Evolutionary conservation across 2,888 invertebrate species (phyloP).

Genomic region (Amphipoea oculea): DNA sequence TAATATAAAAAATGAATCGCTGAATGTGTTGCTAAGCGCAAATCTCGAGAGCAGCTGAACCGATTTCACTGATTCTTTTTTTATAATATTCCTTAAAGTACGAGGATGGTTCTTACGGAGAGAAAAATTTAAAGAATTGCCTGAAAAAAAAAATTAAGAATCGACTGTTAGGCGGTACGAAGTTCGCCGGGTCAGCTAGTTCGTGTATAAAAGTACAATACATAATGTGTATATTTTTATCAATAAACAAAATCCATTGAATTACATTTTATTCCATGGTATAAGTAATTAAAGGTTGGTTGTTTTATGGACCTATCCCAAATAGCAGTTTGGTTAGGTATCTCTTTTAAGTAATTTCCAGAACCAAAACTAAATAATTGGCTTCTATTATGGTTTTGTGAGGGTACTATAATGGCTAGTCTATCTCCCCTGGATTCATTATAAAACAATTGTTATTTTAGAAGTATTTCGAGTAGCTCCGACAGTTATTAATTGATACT

Average conservation of each 20-base stretch:
- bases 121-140: no score
- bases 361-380: conserved; percentile 8
- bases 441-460: conserved; percentile 30
- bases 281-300: neutral
- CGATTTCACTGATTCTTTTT: no score
- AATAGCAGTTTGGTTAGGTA: no score
- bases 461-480: neutral
- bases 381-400: conserved; percentile 1
- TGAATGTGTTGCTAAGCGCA: no score
- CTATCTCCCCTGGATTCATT: neutral
- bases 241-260: neutral
- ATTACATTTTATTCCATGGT: neutral
- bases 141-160: no score
- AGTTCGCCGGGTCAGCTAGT: no score
- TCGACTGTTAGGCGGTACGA: no score
- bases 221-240: neutral
- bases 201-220: neutral
- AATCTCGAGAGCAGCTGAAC: no score
- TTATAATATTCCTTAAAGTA: no score
- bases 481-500: conserved; percentile 2
- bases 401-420: conserved; percentile 1
- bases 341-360: neutral
- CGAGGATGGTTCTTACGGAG: no score
- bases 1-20: no score
- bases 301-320: neutral